Percentiles rank a stretch among this genome's conserved stretches.
Evolutionary conservation across 2,888 invertebrate species (phyloP).

Genomic region (Calameuta idolon): DNA sequence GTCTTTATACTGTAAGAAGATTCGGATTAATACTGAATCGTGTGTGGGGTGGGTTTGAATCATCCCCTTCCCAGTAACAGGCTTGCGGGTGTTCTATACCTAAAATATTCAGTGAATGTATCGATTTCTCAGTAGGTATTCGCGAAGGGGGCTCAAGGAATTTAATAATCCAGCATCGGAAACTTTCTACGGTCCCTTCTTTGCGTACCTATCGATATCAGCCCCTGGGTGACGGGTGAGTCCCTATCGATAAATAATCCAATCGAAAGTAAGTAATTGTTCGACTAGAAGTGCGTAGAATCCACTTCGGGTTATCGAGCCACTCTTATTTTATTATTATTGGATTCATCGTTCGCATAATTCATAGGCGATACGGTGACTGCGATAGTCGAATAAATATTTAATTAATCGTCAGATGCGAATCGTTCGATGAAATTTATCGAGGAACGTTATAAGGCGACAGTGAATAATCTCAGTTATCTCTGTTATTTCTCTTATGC

Average conservation of each 20-base stretch:
- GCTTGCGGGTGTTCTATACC: conserved; percentile 39
- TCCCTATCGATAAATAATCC: conserved; percentile 57
- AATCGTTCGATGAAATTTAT: not conserved
- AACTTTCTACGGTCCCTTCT: conserved; percentile 58
- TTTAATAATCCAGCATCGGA: conserved; percentile 65
- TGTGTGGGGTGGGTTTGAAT: conserved; percentile 15
- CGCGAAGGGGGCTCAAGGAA: conserved; percentile 63
- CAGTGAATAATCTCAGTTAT: not conserved
- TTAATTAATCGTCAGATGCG: not conserved
- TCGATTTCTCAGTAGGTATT: conserved; percentile 64
- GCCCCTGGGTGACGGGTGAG: conserved; percentile 33
- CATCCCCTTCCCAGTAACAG: conserved; percentile 25
- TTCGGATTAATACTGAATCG: conserved; percentile 27
- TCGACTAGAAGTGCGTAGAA: conserved; percentile 1
- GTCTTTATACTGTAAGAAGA: conserved; percentile 7
- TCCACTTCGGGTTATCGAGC: not conserved
- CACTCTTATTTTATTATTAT: not conserved
- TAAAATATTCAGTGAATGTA: conserved; percentile 66
- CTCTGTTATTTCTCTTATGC: not conserved
- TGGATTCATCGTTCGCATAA: not conserved
- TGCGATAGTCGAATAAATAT: not conserved
- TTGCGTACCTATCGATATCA: conserved; percentile 35
- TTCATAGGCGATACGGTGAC: not conserved
- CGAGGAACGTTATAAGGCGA: not conserved
- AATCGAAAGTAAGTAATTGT: conserved; percentile 51